Evolutionary conservation across 2,797 vertebrate species (phyloP).

Genomic region (Varecia variegata): DNA sequence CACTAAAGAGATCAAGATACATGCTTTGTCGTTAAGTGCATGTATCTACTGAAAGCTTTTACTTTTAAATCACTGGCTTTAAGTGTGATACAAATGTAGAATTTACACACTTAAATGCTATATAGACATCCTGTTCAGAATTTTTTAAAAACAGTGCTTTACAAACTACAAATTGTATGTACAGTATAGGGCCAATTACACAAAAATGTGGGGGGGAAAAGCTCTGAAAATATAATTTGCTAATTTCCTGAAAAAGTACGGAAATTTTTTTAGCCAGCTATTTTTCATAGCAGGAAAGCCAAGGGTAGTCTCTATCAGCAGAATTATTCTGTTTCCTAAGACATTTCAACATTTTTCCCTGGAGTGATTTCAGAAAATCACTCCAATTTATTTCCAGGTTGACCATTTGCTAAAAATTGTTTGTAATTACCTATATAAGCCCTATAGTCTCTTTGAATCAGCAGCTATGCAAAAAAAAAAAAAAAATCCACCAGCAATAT

Average conservation of each 20-base stretch:
- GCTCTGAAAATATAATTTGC: slow-evolving; percentile 42
- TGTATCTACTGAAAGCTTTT: neutral
- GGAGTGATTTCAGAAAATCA: slow-evolving; percentile 19
- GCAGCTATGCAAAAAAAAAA: neutral
- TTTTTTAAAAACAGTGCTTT: neutral
- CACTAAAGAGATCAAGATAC: neutral
- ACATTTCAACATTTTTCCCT: slow-evolving; percentile 13
- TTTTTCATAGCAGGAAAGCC: neutral
- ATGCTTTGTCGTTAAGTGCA: neutral
- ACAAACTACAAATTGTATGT: slow-evolving; percentile 16
- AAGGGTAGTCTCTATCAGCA: neutral
- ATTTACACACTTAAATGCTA: neutral
- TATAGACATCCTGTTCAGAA: neutral
- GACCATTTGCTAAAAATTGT: neutral
- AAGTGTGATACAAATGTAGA: neutral
- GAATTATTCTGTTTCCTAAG: slow-evolving; percentile 25
- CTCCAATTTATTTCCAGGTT: neutral
- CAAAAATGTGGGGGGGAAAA: neutral
- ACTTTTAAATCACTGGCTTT: neutral
- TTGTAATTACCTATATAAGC: neutral
- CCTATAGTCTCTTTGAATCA: neutral
- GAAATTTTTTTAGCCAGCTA: neutral
- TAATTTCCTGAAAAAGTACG: slow-evolving; percentile 37
- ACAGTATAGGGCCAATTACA: neutral
- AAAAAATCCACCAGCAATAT: neutral